Conservation (phyloP, 1,140 invertebrate genomes). For the Drosophila hydei region DNA sequence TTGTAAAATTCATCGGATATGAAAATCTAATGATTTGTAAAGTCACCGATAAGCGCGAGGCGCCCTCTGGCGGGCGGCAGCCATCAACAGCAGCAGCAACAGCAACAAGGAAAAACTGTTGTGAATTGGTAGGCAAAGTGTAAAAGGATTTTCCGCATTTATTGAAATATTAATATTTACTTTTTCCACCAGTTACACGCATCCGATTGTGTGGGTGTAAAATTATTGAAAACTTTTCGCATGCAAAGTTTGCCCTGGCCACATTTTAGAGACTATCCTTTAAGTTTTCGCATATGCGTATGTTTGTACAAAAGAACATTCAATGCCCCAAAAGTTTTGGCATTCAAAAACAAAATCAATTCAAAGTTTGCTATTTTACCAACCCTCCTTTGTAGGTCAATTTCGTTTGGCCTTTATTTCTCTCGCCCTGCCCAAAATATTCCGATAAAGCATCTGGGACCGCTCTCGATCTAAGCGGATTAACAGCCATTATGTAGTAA, state of each 20-base stretch:
- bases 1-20: constrained; percentile 82
- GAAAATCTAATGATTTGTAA: constrained; percentile 83
- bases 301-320: constrained; percentile 55
- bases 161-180: constrained; percentile 81
- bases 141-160: constrained; percentile 72
- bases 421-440: neutral
- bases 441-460: constrained; percentile 32
- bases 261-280: constrained; percentile 15
- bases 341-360: constrained; percentile 61
- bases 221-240: constrained; percentile 53
- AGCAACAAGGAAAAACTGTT: constrained; percentile 42
- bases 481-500: constrained; percentile 63
- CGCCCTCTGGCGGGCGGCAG: constrained; percentile 39
- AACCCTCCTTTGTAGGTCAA: constrained; percentile 29
- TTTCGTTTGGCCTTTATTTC: neutral
- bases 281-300: constrained; percentile 30
- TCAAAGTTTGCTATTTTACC: constrained; percentile 48
- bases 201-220: constrained; percentile 43
- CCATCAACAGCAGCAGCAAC: constrained; percentile 1
- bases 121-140: constrained; percentile 38
- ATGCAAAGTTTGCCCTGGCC: constrained; percentile 25
- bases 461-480: constrained; percentile 36
- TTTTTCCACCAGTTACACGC: constrained; percentile 33
- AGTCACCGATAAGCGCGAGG: constrained; percentile 71
- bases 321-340: constrained; percentile 42